A percentile compares a stretch with the other conserved stretches of the same genome.
Conservation (phyloP, 2,888 invertebrate species). For the Hermodice carunculata region DNA sequence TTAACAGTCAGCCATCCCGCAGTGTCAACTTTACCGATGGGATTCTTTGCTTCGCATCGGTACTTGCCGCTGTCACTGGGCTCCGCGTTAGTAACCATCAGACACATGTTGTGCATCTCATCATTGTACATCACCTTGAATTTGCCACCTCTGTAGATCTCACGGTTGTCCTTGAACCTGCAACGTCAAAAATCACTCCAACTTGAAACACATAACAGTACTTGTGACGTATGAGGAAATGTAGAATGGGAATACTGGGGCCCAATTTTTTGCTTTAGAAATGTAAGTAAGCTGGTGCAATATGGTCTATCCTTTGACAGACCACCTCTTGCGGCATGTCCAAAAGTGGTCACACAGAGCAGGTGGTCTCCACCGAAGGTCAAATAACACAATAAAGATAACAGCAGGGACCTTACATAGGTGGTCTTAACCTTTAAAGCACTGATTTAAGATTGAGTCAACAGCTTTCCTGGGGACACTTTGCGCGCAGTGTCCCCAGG, state of each 20-base stretch:
- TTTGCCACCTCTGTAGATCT: conserved; percentile 38
- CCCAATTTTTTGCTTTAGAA: too few species aligned
- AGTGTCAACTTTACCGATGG: conserved; percentile 40
- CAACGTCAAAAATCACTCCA: neutral
- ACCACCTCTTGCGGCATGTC: too few species aligned
- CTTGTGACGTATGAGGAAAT: neutral
- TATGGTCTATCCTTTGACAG: too few species aligned
- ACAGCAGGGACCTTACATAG: too few species aligned
- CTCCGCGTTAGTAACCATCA: conserved; percentile 78
- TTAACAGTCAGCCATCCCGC: conserved; percentile 37
- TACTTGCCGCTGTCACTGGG: conserved; percentile 54
- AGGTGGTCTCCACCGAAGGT: too few species aligned
- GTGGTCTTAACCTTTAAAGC: too few species aligned
- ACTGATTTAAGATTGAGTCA: too few species aligned
- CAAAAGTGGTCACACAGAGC: too few species aligned
- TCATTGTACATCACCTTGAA: conserved; percentile 30
- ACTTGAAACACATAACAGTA: neutral
- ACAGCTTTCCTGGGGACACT: too few species aligned
- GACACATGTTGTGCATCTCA: conserved; percentile 71
- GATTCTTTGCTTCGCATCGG: conserved; percentile 44
- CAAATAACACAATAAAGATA: too few species aligned
- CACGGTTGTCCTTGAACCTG: conserved; percentile 56
- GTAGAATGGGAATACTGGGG: neutral
- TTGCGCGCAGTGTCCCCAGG: too few species aligned
- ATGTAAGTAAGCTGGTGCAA: too few species aligned